These are phyloP conservation scores for Corydoras sp. DNA, from an alignment of 2,113 vertebrate species.

Conservation along the genomic window DNA sequence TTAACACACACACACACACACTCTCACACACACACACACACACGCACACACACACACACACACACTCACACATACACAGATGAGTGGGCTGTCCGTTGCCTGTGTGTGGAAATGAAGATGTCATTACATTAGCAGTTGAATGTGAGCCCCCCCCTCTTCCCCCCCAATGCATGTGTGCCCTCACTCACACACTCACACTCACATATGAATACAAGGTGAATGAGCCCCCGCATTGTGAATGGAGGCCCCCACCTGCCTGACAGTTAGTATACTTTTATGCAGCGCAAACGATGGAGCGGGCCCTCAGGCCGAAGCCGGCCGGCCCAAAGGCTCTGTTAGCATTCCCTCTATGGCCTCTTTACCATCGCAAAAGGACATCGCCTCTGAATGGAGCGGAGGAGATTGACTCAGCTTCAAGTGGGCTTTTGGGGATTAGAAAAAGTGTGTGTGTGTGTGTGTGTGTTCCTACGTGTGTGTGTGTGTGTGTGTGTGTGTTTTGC, in stretches of 20 bases:
- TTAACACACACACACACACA: constrained; percentile 48
- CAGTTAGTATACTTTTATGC: constrained; percentile 70
- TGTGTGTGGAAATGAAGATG: constrained; percentile 71
- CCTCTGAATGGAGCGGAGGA: constrained; percentile 36
- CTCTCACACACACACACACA: constrained; percentile 16
- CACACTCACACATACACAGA: not conserved
- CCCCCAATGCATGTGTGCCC: not conserved
- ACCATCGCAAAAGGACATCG: constrained; percentile 39
- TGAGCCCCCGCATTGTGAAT: constrained; percentile 36
- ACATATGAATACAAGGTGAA: constrained; percentile 41
- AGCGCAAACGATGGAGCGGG: constrained; percentile 63
- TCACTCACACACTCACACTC: constrained; percentile 13
- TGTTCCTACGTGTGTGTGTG: not conserved
- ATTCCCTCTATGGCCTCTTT: constrained; percentile 43
- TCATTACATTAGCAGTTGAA: constrained; percentile 75
- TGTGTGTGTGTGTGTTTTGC: too few species aligned
- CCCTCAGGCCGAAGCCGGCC: constrained; percentile 64
- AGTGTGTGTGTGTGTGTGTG: not conserved
- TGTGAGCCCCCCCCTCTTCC: constrained; percentile 49
- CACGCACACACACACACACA: not conserved
- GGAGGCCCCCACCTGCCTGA: constrained; percentile 32
- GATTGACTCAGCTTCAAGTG: constrained; percentile 37
- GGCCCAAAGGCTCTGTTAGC: constrained; percentile 34
- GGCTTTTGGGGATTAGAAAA: not conserved
- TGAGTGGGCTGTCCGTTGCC: constrained; percentile 62